Evolutionary conservation across 2,797 vertebrate genomes (phyloP).

Genomic region (Peromyscus melanophrys): DNA sequence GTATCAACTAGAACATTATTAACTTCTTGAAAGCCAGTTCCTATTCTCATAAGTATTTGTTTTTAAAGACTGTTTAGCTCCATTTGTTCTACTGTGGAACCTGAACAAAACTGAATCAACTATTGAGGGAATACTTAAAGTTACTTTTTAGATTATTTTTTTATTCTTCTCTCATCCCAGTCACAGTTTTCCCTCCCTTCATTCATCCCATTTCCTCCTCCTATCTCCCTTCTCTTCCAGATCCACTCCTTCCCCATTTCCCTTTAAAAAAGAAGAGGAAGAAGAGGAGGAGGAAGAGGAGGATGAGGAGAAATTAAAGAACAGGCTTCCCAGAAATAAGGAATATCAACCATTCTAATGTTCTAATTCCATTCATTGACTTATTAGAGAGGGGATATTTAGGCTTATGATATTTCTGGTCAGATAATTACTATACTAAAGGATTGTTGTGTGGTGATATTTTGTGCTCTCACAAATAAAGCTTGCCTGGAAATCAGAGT

Average conservation of each 20-base stretch:
- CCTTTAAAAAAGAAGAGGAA: not conserved
- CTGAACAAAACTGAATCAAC: constrained; percentile 36
- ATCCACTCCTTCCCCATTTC: not conserved
- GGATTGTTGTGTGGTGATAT: not conserved
- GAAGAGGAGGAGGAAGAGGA: not conserved
- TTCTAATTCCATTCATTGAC: not conserved
- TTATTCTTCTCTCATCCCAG: not conserved
- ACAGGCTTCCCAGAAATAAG: not conserved
- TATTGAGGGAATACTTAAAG: not conserved
- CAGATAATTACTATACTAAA: constrained; percentile 1
- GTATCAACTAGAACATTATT: constrained; percentile 47
- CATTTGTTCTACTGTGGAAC: not conserved
- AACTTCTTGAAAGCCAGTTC: constrained; percentile 20
- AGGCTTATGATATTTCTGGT: constrained; percentile 31
- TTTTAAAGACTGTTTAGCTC: constrained; percentile 45
- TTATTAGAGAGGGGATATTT: constrained; percentile 24
- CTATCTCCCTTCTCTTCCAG: not conserved
- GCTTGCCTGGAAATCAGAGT: too few relatives aligned
- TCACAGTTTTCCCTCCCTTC: not conserved
- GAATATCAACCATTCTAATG: not conserved
- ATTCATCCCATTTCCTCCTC: not conserved
- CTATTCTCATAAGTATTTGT: constrained; percentile 22
- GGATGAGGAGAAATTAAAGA: not conserved
- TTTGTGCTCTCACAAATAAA: too few relatives aligned
- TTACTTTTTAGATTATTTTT: not conserved